A percentile compares a stretch with the other conserved stretches of the same genome.
Conservation (phyloP, 64 coral and sea anemone species). For the Hydrozoanthus tunicans region DNA sequence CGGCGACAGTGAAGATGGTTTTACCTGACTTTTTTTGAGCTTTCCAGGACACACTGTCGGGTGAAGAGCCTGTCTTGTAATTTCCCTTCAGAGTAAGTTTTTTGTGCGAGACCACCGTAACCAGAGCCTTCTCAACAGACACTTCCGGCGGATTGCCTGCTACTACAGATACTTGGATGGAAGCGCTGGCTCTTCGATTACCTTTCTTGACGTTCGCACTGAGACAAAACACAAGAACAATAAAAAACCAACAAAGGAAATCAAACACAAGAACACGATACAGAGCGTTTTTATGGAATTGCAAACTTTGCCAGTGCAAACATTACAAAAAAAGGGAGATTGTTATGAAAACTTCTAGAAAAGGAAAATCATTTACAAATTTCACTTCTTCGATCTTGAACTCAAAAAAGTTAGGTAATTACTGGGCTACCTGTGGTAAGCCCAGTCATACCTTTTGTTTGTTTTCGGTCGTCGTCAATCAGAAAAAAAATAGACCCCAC, state of each 20-base stretch:
- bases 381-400: too few relatives aligned
- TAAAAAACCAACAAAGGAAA: background rate
- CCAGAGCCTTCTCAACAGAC: constrained; percentile 43
- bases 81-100: constrained; percentile 59
- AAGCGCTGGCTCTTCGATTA: constrained; percentile 32
- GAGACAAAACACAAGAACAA: background rate
- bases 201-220: constrained; percentile 68
- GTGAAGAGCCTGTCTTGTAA: constrained; percentile 38
- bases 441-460: too few relatives aligned
- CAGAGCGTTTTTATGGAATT: too few relatives aligned
- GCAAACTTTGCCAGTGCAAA: too few relatives aligned
- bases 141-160: constrained; percentile 70
- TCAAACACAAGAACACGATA: background rate
- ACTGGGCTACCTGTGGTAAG: too few relatives aligned
- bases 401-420: too few relatives aligned
- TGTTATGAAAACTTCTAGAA: too few relatives aligned
- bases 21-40: constrained; percentile 51
- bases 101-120: constrained; percentile 28
- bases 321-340: too few relatives aligned
- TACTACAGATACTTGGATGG: constrained; percentile 42
- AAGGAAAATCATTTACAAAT: too few relatives aligned
- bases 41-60: constrained; percentile 58
- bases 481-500: too few relatives aligned
- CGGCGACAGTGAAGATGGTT: background rate
- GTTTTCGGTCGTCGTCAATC: too few relatives aligned